These are phyloP conservation scores for Sebastes matsubarae DNA, from an alignment of 2,797 vertebrate species.

Conservation along the genomic window DNA sequence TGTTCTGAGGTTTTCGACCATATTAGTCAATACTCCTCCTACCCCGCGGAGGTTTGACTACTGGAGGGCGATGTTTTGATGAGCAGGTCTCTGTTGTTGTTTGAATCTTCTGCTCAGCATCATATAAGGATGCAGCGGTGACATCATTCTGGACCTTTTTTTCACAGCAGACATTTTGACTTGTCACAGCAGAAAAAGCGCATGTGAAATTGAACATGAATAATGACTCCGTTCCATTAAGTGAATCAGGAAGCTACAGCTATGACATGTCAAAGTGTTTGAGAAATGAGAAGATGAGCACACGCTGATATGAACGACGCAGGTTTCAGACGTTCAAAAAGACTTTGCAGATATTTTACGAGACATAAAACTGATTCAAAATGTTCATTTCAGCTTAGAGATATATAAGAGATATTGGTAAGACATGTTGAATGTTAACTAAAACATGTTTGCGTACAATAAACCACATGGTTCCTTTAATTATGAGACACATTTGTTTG, in stretches of 20 bases:
- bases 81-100: neutral
- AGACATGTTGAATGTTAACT: neutral
- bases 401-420: neutral
- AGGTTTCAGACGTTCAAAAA: neutral
- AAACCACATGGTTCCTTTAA: neutral
- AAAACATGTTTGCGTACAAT: neutral
- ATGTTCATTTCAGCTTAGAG: no score
- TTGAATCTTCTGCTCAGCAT: neutral
- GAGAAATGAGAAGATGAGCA: neutral
- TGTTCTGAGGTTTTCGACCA: neutral
- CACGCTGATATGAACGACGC: neutral
- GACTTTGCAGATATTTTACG: neutral
- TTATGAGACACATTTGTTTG: neutral
- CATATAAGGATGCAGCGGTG: neutral
- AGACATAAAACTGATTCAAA: neutral
- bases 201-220: no score
- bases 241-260: no score
- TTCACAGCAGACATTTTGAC: neutral
- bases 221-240: no score
- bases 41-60: neutral
- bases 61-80: neutral
- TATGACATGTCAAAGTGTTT: neutral
- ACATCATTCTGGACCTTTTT: neutral
- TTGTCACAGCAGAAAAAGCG: no score
- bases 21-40: neutral